Base-by-base conservation (phyloP, 1,140 invertebrate genomes). In the Stenopsyche tienmushanensis region DNA sequence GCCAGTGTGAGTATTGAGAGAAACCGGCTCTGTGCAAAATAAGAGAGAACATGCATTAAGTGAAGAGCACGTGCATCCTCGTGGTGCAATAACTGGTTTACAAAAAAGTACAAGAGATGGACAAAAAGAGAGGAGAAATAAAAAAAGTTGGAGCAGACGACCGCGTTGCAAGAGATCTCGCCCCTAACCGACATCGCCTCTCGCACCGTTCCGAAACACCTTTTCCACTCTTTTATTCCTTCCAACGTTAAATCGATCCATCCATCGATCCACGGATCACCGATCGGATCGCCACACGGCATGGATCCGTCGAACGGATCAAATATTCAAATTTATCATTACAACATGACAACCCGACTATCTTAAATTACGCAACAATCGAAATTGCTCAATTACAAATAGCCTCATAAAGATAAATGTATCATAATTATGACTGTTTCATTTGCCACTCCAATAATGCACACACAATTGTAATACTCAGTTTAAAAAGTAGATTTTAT, bases 31-130 rank as follows among this genome's bases (percentile, higher is more conserved):
- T 21, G 55, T 58, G 29, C 39, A 58, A n/a, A 5, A 20, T 58
- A 58, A 21, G 39, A 58, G 55, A 58, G 20, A 21, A 58, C 39
- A 39, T 58, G 55, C 55, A 58, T 58, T 58, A 58, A 58, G 55
- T 21, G 55, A 58, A 58, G 34, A 58, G 34, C 55, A 58, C 55
- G 55, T 58, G 55, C 55, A 58, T 58, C 55, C 55, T 58, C 29
- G 29, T 58, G 52, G 55, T 58, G 55, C 55, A 58, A 58, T 58
- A 58, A 58, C 55, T 58, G 55, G 55, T 58, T 58, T 57, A 17
- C 15, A 58, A 23, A 18, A 45, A 23, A 58, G 23, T 21, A 45
- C 10, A n/a, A 45, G 55, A 25, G 39, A 29, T 17, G 55, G 17
- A 24, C 10, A 23, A 58, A 58, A 58, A 34, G 29, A 58, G 25